Evolutionary conservation across 1,140 invertebrate species (phyloP).

Genomic region (Pseudomyrmex dendroicus): DNA sequence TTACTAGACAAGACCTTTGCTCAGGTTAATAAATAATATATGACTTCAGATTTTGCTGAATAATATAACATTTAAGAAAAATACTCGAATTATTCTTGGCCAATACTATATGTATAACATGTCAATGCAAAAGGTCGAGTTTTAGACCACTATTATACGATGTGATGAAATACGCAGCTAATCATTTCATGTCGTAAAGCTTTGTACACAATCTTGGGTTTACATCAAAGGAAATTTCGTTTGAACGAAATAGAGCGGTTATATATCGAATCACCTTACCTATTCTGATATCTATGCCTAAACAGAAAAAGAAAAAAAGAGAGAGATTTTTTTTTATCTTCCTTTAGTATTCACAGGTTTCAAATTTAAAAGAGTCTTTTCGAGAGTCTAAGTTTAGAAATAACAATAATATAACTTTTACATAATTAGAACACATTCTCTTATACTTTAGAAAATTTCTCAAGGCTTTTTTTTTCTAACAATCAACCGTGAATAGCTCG

Average conservation of each 20-base stretch:
- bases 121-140: neutral
- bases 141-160: slow-evolving; percentile 12
- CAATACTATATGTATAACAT: neutral
- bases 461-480: neutral
- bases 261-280: slow-evolving; percentile 8
- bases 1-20: too few relatives aligned
- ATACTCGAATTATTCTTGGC: neutral
- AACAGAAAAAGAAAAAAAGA: neutral
- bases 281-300: neutral
- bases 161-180: slow-evolving; percentile 22
- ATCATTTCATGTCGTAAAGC: slow-evolving; percentile 16
- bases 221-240: slow-evolving; percentile 14
- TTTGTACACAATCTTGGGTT: slow-evolving; percentile 21
- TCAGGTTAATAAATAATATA: too few relatives aligned
- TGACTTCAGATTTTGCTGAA: too few relatives aligned
- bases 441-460: slow-evolving; percentile 7
- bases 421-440: too few relatives aligned
- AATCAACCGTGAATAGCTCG: neutral
- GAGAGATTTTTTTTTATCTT: too few relatives aligned
- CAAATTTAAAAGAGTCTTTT: neutral
- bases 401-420: too few relatives aligned
- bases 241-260: neutral
- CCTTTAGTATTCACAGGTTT: too few relatives aligned
- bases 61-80: neutral
- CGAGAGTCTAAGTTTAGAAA: neutral